A percentile compares a stretch with the other conserved stretches of the same genome.
Conservation (phyloP, 2,113 vertebrate species). For the Rhizomys pruinosus region DNA sequence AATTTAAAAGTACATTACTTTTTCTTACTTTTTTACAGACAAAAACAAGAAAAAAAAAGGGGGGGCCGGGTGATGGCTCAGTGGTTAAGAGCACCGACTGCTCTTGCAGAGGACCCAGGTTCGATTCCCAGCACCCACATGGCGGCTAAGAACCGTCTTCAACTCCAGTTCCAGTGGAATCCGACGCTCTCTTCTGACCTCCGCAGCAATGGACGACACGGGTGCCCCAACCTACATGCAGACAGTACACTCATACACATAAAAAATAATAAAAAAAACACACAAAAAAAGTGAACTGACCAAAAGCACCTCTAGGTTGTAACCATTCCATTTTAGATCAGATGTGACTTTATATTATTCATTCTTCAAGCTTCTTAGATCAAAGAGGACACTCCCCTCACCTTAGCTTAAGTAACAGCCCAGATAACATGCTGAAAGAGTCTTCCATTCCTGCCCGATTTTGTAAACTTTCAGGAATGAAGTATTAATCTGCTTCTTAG, state of each 20-base stretch:
- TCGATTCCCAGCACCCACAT: no score
- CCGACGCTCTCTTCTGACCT: no score
- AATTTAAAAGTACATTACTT: not conserved
- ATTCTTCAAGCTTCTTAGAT: slow-evolving; percentile 50
- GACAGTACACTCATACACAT: no score
- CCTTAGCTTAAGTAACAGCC: not conserved
- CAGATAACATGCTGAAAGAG: not conserved
- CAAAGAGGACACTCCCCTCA: not conserved
- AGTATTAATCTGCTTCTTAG: not conserved
- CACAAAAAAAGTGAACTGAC: not conserved
- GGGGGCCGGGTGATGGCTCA: no score
- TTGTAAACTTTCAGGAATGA: not conserved
- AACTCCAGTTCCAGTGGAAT: no score
- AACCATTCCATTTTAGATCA: not conserved
- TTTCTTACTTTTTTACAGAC: not conserved
- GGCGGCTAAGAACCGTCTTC: no score
- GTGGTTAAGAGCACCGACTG: no score
- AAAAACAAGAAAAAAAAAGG: not conserved
- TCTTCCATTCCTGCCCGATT: not conserved
- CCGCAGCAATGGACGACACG: no score
- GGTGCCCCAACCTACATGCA: no score
- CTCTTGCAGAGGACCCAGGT: no score
- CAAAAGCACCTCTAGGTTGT: not conserved
- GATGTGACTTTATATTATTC: not conserved
- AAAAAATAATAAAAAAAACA: no score